phyloP scores from a whole-genome alignment of 2,797 vertebrate genomes.

The Cirrhinus molitorella region DNA sequence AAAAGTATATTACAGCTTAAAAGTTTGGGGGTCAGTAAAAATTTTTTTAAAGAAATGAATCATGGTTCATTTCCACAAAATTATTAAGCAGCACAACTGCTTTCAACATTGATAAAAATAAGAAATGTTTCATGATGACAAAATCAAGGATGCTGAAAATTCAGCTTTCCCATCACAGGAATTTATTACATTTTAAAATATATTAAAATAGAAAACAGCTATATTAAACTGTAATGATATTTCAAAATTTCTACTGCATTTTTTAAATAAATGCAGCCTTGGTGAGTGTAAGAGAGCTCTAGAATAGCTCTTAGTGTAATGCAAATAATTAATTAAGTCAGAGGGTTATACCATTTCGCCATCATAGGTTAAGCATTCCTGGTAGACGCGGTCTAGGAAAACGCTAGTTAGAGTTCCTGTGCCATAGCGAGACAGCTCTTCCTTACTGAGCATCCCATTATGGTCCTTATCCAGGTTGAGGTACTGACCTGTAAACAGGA shows the following conservation, averaged over 20 bases:
- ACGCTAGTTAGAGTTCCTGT: slow-evolving; percentile 95
- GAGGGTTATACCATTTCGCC: slow-evolving; percentile 92
- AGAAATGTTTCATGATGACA: neutral
- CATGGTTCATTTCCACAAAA: neutral
- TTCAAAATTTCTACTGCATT: neutral
- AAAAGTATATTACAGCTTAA: neutral
- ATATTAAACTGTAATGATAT: neutral
- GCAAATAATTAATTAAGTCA: neutral
- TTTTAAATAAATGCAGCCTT: neutral
- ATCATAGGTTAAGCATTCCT: slow-evolving; percentile 97
- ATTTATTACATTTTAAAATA: neutral
- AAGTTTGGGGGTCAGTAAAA: neutral
- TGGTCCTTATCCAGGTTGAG: slow-evolving; percentile 98
- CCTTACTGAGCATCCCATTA: slow-evolving; percentile 99
- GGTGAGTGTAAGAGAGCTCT: neutral
- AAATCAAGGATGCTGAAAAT: neutral
- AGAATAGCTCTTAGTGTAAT: neutral
- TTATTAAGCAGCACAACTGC: neutral
- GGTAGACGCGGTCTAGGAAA: slow-evolving; percentile 96
- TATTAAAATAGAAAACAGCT: too few species aligned
- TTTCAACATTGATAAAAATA: neutral
- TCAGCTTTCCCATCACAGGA: neutral
- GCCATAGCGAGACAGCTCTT: slow-evolving; percentile 96
- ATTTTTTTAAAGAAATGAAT: neutral
- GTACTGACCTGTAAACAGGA: slow-evolving; percentile 86